A percentile compares a stretch with the other conserved stretches of the same genome.
These are phyloP conservation scores for Tipula confusa DNA, from an alignment of 2,888 invertebrate genomes.

Conservation along the genomic window DNA sequence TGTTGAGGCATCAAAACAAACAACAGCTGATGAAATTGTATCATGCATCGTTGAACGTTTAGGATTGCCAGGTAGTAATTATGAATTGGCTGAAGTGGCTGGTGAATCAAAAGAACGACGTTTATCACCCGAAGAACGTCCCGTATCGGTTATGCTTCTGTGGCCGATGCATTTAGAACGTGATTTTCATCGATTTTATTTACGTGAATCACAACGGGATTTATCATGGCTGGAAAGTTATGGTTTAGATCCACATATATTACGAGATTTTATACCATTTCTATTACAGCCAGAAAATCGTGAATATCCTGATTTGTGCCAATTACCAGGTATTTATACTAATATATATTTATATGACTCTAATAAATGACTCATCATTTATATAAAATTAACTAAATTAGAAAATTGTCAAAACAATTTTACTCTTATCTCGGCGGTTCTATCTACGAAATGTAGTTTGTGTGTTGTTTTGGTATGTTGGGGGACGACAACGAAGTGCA, in stretches of 20 bases:
- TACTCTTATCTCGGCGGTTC: background rate
- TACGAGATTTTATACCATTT: constrained; percentile 87
- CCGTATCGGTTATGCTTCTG: constrained; percentile 75
- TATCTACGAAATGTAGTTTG: background rate
- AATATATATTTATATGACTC: too few species aligned
- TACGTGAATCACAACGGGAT: constrained; percentile 80
- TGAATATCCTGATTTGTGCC: constrained; percentile 93
- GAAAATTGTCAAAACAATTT: background rate
- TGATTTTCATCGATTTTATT: constrained; percentile 64
- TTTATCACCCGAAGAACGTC: constrained; percentile 74
- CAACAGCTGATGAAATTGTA: constrained; percentile 87
- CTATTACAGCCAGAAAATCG: constrained; percentile 87
- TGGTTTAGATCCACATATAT: constrained; percentile 84
- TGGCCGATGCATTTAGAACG: constrained; percentile 65
- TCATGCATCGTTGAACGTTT: constrained; percentile 78
- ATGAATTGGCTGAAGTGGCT: constrained; percentile 80
- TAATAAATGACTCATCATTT: background rate
- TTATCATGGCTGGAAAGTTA: constrained; percentile 83
- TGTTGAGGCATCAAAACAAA: constrained; percentile 87
- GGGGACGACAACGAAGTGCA: background rate
- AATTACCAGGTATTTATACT: constrained; percentile 59
- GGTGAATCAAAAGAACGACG: constrained; percentile 90
- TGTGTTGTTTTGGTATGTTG: background rate
- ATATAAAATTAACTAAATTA: background rate
- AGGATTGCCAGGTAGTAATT: constrained; percentile 59